Base-by-base conservation (phyloP, 1,140 invertebrate species). In the Heterodera carotae region DNA sequence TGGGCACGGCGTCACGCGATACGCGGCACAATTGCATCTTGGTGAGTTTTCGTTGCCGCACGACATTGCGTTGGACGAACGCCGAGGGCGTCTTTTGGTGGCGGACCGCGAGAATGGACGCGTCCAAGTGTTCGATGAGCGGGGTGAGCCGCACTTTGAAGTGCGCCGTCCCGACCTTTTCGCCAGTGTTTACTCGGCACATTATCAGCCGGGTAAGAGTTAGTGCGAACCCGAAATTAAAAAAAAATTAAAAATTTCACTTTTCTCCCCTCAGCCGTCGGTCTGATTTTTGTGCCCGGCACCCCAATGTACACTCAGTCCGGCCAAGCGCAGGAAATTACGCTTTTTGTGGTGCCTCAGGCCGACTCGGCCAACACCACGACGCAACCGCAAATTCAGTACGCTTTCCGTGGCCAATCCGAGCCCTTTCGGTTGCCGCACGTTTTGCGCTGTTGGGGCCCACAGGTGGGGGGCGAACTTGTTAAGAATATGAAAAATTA, bases 71-170 rank as follows among this genome's bases (percentile, higher is more conserved):
- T 88, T 97, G 22, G 91, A 92, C 0, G 92, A 93, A 82, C 92
- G 93, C 34, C 89, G 91, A 69, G 91, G 92, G 48, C 88, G 92
- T 29, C 83, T 97, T 29, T 95, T 93, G 88, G 93, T 94, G 10
- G 95, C 95, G 1, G 94, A 98, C 89, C 90, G 95, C 81, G 94
- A 97, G 89, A 93, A 95, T 85, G 92, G 93, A n/a, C 90, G 94
- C 81, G 91, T 95, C 53, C 91, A 92, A 74, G 94, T 93, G 88
- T 96, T 93, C 88, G 84, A 80, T 43, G 66, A 76, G 27, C 53
- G 83, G 64, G 86, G 86, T 36, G 79, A 84, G 53, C 80, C 83
- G 0, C 27, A 78, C 22, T 77, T 77, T 33, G 79, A 82, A 18
- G 78, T 83, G n/a, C 29, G 48, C 27, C 72, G 80, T 66, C 34